These are phyloP conservation scores for Mormyrus proboscirostris DNA, from an alignment of 2,797 vertebrate species.

Conservation along the genomic window DNA sequence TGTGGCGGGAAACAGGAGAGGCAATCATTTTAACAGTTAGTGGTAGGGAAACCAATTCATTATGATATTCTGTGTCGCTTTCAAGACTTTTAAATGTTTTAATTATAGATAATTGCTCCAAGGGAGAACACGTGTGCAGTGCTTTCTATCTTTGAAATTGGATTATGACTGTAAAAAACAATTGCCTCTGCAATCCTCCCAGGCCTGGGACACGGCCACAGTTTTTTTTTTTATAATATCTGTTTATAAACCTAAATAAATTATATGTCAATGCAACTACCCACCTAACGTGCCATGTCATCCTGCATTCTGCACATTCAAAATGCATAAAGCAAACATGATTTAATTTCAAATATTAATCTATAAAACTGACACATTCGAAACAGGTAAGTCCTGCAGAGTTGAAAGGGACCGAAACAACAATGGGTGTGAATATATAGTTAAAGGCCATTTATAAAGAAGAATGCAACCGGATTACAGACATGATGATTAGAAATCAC, in stretches of 20 bases:
- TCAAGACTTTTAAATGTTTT: constrained; percentile 26
- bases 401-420: background rate
- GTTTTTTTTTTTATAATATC: background rate
- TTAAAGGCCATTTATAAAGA: background rate
- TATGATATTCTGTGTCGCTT: constrained; percentile 26
- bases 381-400: background rate
- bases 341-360: background rate
- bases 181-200: background rate
- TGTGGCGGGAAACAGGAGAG: constrained; percentile 46
- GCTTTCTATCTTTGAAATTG: constrained; percentile 10
- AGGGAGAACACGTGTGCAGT: constrained; percentile 18
- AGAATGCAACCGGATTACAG: background rate
- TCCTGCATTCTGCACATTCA: background rate
- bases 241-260: background rate
- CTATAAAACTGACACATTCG: background rate
- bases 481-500: background rate
- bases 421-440: background rate
- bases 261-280: background rate
- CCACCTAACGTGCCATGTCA: background rate
- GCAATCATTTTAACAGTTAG: constrained; percentile 49
- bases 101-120: constrained; percentile 25
- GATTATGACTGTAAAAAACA: constrained; percentile 23
- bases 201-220: background rate
- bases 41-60: constrained; percentile 38
- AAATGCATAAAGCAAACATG: background rate